Evolutionary conservation across 2,888 invertebrate species (phyloP).

Genomic region (Ctenicera cuprea): DNA sequence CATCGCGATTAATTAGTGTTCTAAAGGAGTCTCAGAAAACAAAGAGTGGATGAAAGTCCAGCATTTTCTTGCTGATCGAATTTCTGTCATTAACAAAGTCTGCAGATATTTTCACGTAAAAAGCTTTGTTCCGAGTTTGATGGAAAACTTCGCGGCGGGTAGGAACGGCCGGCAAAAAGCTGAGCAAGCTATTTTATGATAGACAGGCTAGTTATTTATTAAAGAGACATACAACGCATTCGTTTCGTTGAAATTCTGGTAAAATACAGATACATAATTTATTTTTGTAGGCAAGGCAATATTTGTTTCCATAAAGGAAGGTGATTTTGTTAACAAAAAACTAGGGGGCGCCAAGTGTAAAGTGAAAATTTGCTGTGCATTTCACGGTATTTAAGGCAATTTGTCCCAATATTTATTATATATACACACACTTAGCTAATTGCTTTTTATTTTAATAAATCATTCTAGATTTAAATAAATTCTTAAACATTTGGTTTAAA

Average conservation of each 20-base stretch:
- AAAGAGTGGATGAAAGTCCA: neutral
- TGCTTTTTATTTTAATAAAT: too few species aligned
- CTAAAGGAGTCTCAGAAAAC: neutral
- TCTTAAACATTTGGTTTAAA: too few species aligned
- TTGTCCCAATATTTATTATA: too few species aligned
- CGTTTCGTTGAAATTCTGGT: neutral
- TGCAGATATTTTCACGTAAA: conserved; percentile 19
- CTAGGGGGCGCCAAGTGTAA: too few species aligned
- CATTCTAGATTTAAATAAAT: too few species aligned
- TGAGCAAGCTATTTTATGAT: conserved; percentile 15
- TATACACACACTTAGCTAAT: too few species aligned
- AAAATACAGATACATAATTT: neutral
- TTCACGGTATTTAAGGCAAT: too few species aligned
- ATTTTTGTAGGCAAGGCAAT: too few species aligned
- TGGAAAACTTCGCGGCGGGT: conserved; percentile 12
- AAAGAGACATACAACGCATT: conserved; percentile 3
- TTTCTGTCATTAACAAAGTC: conserved; percentile 16
- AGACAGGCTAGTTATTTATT: conserved; percentile 30
- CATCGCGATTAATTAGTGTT: conserved; percentile 21
- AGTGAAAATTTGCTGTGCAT: too few species aligned
- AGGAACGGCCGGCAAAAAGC: conserved; percentile 5
- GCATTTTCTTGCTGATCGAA: conserved; percentile 14
- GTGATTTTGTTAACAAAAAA: too few species aligned
- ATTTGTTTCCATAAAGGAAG: too few species aligned
- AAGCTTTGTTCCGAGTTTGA: conserved; percentile 11